Conservation (phyloP, 30 jellyfish, hydroid and myxozoan species). For the Haliclystus octoradiatus region DNA sequence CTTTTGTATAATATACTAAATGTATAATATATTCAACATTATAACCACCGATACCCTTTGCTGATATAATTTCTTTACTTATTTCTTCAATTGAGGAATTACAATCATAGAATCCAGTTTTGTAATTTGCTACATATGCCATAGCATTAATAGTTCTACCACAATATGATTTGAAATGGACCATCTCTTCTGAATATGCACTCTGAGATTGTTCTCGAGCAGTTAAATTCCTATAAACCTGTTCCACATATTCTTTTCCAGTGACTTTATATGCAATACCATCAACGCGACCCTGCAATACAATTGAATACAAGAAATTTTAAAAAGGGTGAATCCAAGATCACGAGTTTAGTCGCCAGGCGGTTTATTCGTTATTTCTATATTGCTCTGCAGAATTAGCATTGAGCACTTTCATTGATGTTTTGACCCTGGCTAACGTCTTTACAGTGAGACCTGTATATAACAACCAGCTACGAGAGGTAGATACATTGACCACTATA, state of each 20-base stretch:
- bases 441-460: too few species aligned
- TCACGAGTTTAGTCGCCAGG: too few species aligned
- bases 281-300: constrained; percentile 74
- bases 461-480: too few species aligned
- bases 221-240: constrained; percentile 47
- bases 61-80: constrained; percentile 34
- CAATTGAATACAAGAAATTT: too few species aligned
- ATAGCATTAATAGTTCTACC: constrained; percentile 16
- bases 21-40: constrained; percentile 75
- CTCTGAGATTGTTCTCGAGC: constrained; percentile 72
- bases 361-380: too few species aligned
- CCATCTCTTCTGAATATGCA: constrained; percentile 22
- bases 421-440: too few species aligned
- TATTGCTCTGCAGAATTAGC: too few species aligned
- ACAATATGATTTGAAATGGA: constrained; percentile 19
- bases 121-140: constrained; percentile 64
- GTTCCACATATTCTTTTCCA: constrained; percentile 52
- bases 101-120: constrained; percentile 41
- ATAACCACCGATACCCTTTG: constrained; percentile 62
- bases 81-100: constrained; percentile 24
- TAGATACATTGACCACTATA: too few species aligned
- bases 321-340: too few species aligned
- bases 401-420: too few species aligned
- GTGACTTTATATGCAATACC: constrained; percentile 63
- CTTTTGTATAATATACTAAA: constrained; percentile 73